These are phyloP conservation scores for Pantherophis vulpinus DNA, from an alignment of 2,797 vertebrate species.

Conservation along the genomic window DNA sequence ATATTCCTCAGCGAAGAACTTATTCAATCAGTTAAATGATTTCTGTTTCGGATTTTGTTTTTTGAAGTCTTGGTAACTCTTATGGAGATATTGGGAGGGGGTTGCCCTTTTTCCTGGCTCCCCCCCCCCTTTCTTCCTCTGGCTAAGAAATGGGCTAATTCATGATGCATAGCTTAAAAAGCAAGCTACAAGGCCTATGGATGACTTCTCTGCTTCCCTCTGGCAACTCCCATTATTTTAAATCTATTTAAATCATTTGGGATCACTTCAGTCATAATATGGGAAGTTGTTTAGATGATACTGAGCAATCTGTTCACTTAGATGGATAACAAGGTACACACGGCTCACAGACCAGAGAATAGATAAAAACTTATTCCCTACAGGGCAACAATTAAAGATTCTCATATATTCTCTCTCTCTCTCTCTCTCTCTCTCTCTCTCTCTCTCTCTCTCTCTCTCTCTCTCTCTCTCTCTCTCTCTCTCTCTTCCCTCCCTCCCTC, in stretches of 20 bases:
- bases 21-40: neutral
- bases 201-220: neutral
- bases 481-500: rapidly evolving
- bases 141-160: neutral
- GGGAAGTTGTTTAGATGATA: neutral
- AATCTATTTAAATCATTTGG: neutral
- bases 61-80: neutral
- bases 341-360: neutral
- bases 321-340: neutral
- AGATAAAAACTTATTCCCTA: neutral
- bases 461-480: no score
- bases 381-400: neutral
- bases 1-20: neutral
- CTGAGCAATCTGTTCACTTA: neutral
- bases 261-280: neutral
- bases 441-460: no score
- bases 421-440: no score
- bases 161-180: neutral
- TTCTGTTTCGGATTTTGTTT: neutral
- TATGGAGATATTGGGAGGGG: neutral
- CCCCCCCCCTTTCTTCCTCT: neutral
- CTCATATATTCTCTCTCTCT: neutral
- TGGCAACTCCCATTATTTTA: neutral
- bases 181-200: neutral
- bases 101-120: neutral